Evolutionary conservation across 2,797 vertebrate species (phyloP).

Genomic region (Rhinoraja longicauda): DNA sequence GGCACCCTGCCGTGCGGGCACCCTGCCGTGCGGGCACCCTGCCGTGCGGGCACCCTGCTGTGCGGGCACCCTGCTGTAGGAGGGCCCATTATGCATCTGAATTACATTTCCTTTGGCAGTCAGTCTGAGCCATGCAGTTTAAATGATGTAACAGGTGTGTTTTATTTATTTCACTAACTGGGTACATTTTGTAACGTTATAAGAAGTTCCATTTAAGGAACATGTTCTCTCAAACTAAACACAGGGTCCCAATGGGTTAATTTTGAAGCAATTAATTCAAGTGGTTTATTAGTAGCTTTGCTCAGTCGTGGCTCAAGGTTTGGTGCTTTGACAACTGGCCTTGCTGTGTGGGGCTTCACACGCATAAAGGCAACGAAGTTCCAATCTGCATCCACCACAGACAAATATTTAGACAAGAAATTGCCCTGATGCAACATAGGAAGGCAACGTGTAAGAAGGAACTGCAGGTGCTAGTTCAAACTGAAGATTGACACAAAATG

Average conservation of each 20-base stretch:
- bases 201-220: neutral
- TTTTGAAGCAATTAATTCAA: neutral
- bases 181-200: neutral
- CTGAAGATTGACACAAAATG: no score
- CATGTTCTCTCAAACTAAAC: neutral
- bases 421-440: no score
- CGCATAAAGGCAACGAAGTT: no score
- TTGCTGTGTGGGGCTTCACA: no score
- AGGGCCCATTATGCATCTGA: constrained; percentile 7
- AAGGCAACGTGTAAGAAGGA: no score
- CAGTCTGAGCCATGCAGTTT: neutral
- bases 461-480: no score
- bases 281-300: neutral
- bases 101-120: constrained; percentile 18
- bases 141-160: neutral
- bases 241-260: neutral
- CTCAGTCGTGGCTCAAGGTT: neutral
- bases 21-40: no score
- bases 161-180: constrained; percentile 19
- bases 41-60: no score
- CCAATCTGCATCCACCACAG: no score
- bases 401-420: no score
- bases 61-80: neutral
- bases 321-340: no score
- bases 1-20: no score